A percentile compares a stretch with the other conserved stretches of the same genome.
phyloP scores from a whole-genome alignment of 2,888 invertebrate species.

The Tipula unca region DNA sequence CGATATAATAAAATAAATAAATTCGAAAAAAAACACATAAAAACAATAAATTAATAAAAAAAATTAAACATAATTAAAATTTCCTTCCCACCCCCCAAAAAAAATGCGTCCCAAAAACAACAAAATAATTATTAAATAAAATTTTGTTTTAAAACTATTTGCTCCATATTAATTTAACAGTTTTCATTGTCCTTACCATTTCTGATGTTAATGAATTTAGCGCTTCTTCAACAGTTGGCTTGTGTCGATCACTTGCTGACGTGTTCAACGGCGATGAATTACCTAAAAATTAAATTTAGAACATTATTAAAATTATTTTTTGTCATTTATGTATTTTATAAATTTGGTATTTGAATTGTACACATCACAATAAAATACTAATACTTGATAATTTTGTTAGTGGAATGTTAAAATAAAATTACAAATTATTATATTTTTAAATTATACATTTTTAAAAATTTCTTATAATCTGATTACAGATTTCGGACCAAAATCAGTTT shows the following conservation, averaged over 20 bases:
- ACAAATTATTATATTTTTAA: too few relatives aligned
- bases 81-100: not conserved
- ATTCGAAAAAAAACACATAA: not conserved
- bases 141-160: not conserved
- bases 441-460: too few relatives aligned
- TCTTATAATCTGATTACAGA: too few relatives aligned
- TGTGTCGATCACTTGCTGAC: slow-evolving; percentile 42
- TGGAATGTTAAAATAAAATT: too few relatives aligned
- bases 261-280: slow-evolving; percentile 49
- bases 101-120: slow-evolving; percentile 9
- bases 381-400: too few relatives aligned
- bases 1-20: not conserved
- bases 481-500: too few relatives aligned
- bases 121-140: not conserved
- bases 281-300: slow-evolving; percentile 40
- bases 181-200: slow-evolving; percentile 55
- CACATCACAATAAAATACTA: too few relatives aligned
- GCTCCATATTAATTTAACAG: not conserved
- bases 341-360: not conserved
- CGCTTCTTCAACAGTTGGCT: slow-evolving; percentile 59
- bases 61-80: not conserved
- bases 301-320: slow-evolving; percentile 26
- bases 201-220: slow-evolving; percentile 75
- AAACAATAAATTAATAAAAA: slow-evolving; percentile 1
- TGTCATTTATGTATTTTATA: not conserved